These are phyloP conservation scores for Edolisoma coerulescens DNA, from an alignment of 2,113 vertebrate species.

Conservation along the genomic window DNA sequence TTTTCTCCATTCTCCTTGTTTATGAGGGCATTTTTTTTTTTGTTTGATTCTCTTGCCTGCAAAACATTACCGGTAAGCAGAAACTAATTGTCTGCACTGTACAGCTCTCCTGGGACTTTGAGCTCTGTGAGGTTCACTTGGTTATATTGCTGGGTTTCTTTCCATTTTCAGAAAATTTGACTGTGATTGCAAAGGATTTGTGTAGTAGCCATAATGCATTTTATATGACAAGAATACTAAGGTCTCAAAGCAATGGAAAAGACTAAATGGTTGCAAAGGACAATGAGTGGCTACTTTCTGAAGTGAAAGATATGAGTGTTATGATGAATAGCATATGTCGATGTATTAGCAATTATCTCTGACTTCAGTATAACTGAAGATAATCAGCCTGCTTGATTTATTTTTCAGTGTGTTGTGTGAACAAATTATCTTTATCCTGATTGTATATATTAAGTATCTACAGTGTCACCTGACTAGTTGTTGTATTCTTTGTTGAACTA, in stretches of 20 bases:
- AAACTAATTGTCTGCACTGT: slow-evolving; percentile 32
- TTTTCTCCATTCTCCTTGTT: neutral
- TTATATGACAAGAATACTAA: neutral
- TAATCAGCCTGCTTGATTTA: neutral
- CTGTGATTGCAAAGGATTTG: slow-evolving; percentile 22
- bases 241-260: neutral
- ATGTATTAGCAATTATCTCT: neutral
- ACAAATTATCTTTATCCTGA: neutral
- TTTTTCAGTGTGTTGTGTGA: neutral
- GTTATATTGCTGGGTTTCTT: neutral
- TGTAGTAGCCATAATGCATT: neutral
- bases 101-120: neutral
- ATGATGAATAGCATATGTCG: neutral
- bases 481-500: neutral
- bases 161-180: neutral
- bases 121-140: neutral
- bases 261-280: neutral
- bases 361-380: neutral
- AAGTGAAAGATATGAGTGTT: neutral
- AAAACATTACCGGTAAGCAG: neutral
- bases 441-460: neutral
- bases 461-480: neutral
- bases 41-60: neutral
- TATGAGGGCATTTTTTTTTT: neutral
- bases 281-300: neutral